phyloP scores from a whole-genome alignment of 2,113 vertebrate species.

The Nerophis ophidion region DNA sequence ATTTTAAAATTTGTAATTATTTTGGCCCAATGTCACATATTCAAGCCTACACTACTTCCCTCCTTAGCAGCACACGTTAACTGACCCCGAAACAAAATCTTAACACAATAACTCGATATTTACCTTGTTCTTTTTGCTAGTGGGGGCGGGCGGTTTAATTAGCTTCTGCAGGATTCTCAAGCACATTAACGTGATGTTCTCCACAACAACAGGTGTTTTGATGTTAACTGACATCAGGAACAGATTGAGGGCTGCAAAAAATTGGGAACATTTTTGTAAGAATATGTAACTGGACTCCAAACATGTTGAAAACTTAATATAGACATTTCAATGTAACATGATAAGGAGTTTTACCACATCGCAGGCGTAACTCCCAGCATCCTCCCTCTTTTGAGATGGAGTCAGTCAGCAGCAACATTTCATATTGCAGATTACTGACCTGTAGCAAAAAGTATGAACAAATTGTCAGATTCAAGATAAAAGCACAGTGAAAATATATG shows the following conservation, averaged over 20 bases:
- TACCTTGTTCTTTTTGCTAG: conserved; percentile 99
- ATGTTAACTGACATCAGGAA: conserved; percentile 99
- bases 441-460: conserved; percentile 43
- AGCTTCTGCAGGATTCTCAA: conserved; percentile 95
- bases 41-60: not conserved
- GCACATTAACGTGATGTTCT: conserved; percentile 98
- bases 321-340: not conserved
- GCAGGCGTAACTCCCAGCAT: conserved; percentile 94
- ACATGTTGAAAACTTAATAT: no score
- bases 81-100: not conserved
- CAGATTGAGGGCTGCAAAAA: conserved; percentile 83
- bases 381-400: conserved; percentile 96
- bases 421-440: conserved; percentile 97
- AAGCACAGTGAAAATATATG: not conserved
- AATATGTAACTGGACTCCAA: not conserved
- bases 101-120: not conserved
- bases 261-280: not conserved
- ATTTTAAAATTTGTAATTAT: not conserved
- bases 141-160: conserved; percentile 94
- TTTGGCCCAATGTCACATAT: not conserved
- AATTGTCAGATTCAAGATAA: not conserved
- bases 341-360: conserved; percentile 78
- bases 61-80: not conserved
- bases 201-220: conserved; percentile 97
- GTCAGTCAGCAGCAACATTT: conserved; percentile 95